Conservation (phyloP, 2,797 vertebrate genomes). For the Lindbergichthys nudifrons region DNA sequence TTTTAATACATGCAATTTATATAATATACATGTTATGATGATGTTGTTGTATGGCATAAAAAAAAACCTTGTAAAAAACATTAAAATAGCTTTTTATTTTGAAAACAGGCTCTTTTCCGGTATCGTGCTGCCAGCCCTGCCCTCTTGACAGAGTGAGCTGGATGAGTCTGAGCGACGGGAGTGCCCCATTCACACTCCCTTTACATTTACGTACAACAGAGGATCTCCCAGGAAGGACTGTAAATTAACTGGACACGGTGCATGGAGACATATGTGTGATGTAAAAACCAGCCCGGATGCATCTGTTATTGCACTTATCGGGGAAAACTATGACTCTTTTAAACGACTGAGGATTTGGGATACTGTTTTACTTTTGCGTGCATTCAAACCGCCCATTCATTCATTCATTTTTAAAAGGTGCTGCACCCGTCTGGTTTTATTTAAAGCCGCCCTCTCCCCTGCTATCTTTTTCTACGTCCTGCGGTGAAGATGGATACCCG, state of each 20-base stretch:
- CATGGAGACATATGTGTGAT: constrained; percentile 50
- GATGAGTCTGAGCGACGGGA: constrained; percentile 61
- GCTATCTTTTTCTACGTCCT: constrained; percentile 11
- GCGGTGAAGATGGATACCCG: constrained; percentile 67
- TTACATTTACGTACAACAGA: constrained; percentile 28
- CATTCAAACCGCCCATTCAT: constrained; percentile 16
- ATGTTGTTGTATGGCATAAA: background rate
- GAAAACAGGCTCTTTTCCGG: constrained; percentile 20
- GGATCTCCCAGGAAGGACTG: constrained; percentile 43
- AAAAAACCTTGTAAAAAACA: too few relatives aligned
- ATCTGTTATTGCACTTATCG: constrained; percentile 24
- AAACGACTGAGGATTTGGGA: constrained; percentile 48
- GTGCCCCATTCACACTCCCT: constrained; percentile 56
- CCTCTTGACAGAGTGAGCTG: background rate
- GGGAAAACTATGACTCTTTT: constrained; percentile 53
- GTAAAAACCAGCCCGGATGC: constrained; percentile 33
- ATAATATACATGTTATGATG: background rate
- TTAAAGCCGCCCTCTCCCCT: constrained; percentile 6
- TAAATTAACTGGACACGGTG: constrained; percentile 31
- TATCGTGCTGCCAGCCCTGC: fast-evolving
- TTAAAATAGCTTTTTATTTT: constrained; percentile 44
- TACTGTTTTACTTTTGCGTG: constrained; percentile 50
- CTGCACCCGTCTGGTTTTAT: constrained; percentile 32
- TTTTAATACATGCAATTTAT: background rate
- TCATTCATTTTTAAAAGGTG: constrained; percentile 36